Percentiles rank a stretch among this genome's conserved stretches.
These are phyloP conservation scores for Drosophila macrospina DNA, from an alignment of 2,888 invertebrate species.

Conservation along the genomic window DNA sequence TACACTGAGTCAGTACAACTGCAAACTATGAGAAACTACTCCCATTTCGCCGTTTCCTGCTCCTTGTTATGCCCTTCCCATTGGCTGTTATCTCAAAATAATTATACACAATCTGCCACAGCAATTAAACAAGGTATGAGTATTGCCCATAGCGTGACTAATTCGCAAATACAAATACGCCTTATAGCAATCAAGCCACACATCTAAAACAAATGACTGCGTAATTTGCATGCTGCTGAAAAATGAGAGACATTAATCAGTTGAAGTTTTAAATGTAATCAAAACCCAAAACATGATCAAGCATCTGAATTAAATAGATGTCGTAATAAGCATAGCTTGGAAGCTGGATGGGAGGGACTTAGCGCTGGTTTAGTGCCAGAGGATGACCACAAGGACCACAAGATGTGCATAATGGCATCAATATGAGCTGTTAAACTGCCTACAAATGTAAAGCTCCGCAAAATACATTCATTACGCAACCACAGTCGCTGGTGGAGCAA, in stretches of 20 bases:
- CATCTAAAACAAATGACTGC: constrained; percentile 34
- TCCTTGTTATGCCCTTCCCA: too few species aligned
- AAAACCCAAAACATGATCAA: constrained; percentile 40
- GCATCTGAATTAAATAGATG: constrained; percentile 63
- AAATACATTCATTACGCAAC: constrained; percentile 67
- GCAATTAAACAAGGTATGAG: constrained; percentile 15
- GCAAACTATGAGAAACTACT: neutral
- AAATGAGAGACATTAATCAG: constrained; percentile 66
- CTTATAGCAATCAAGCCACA: constrained; percentile 31
- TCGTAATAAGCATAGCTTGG: constrained; percentile 42
- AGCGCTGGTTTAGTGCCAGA: neutral
- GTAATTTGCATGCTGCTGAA: constrained; percentile 42
- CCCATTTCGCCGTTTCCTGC: neutral
- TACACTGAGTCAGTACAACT: neutral
- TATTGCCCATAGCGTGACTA: constrained; percentile 25
- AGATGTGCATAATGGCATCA: constrained; percentile 54
- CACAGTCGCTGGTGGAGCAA: constrained; percentile 47
- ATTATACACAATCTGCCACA: constrained; percentile 20
- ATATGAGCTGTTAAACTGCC: constrained; percentile 32
- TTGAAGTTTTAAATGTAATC: constrained; percentile 58
- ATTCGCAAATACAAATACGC: constrained; percentile 39
- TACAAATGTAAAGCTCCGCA: constrained; percentile 40
- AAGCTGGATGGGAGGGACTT: constrained; percentile 1
- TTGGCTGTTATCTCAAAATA: constrained; percentile 16
- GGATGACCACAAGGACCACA: constrained; percentile 45